phyloP scores from a whole-genome alignment of 2,797 vertebrate genomes.

The Crenichthys baileyi region DNA sequence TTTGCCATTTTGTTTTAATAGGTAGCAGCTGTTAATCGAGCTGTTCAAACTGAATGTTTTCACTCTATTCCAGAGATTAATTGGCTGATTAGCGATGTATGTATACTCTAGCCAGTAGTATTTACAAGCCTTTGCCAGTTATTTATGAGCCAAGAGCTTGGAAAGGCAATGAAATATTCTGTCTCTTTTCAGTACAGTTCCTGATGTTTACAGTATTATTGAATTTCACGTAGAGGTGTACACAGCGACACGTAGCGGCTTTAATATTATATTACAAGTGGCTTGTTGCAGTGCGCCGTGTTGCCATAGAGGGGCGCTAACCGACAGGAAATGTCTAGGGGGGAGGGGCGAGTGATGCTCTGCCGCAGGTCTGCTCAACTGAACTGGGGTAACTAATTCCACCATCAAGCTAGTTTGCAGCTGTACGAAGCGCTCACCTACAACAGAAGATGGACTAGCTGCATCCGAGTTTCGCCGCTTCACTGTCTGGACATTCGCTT shows the following conservation, averaged over 20 bases:
- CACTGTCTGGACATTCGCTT: constrained; percentile 21
- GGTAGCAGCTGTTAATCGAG: too few relatives aligned
- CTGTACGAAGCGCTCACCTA: neutral
- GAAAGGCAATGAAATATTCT: neutral
- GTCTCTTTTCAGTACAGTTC: neutral
- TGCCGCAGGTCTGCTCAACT: constrained; percentile 45
- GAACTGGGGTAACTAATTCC: constrained; percentile 50
- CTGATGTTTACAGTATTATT: too few relatives aligned
- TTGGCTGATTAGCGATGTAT: neutral
- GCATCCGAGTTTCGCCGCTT: neutral
- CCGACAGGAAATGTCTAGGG: neutral
- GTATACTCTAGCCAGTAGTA: too few relatives aligned
- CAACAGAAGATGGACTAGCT: constrained; percentile 50
- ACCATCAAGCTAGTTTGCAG: constrained; percentile 74
- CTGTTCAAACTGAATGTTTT: too few relatives aligned
- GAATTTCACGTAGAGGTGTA: too few relatives aligned
- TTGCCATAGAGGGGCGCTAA: constrained; percentile 19
- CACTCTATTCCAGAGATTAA: neutral
- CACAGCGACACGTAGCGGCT: constrained; percentile 51
- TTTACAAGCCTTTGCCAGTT: neutral
- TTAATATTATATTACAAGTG: accelerated
- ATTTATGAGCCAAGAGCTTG: neutral
- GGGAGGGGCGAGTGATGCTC: constrained; percentile 53
- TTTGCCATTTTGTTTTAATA: too few relatives aligned
- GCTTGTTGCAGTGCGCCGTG: neutral